Base-by-base conservation (phyloP, 2,888 invertebrate genomes). In the Leptura quadrifasciata region DNA sequence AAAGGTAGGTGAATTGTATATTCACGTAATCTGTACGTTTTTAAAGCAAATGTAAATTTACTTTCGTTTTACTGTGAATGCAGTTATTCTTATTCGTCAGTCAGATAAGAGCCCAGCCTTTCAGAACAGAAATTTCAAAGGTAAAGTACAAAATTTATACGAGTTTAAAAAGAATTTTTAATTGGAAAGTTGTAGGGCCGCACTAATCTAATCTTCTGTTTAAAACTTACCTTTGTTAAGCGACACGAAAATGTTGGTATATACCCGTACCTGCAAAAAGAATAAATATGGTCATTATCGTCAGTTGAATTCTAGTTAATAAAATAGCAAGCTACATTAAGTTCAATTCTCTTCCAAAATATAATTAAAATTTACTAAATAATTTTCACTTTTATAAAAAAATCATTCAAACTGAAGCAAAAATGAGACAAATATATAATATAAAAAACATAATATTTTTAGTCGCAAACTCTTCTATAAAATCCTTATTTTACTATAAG, bases 61-160 rank as follows among this genome's bases (percentile, higher is more conserved):
- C 31, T 20, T 39, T 27, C 18, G 20, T 17, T 63, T 20, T 60
- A 60, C n/a, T n/a, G 9, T 35, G 39, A 63, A 63, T 63, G 63
- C 63, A 63, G 63, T 63, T 63, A 63, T 63, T 39, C 39, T 35
- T 63, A 63, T 63, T 35, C 63, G 35, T 35, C 39, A 39, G 17
- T 18, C 31, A 27, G 60, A 60, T 60, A 60, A 63, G 63, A 18
- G 63, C 20, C 24, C 31, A 8, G 21, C 35, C n/a, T 63, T 31
- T 31, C 63, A 18, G 63, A 12, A 39, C 12, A 20, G 39, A 63
- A 35, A 18, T 63, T 63, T 63, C 24, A 63, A 60, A 21, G 60
- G 18, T n/a, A 47, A 47, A 63, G 63, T 20, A 10, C n/a, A 18
- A 35, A 63, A 35, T 63, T 63, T 39, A 20, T 31, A 8, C 18